Evolutionary conservation across 2,113 vertebrate genomes (phyloP).

Genomic region (Cranoglanis bouderius): DNA sequence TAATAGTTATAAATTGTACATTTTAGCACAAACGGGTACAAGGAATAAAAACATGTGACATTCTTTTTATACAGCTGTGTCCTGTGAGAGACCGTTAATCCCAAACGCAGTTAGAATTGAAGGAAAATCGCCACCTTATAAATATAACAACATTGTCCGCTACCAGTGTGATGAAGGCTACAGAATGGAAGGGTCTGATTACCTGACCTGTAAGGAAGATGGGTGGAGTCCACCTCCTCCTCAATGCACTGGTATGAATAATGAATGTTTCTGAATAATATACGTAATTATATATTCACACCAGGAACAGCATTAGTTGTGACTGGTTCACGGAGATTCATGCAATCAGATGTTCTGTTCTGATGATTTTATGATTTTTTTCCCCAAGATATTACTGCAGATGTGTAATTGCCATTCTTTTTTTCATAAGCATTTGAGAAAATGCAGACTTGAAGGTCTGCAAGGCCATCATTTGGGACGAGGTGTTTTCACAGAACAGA

Average conservation of each 20-base stretch:
- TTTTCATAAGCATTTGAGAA: too few relatives aligned
- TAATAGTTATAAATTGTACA: neutral
- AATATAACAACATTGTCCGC: neutral
- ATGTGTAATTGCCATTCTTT: neutral
- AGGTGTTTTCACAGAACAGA: too few relatives aligned
- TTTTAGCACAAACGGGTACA: neutral
- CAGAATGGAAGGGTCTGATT: neutral
- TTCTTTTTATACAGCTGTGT: slow-evolving; percentile 41
- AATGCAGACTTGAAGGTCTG: too few relatives aligned
- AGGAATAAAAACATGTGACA: neutral
- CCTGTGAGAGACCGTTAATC: neutral
- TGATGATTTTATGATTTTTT: too few relatives aligned
- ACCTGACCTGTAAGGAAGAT: neutral
- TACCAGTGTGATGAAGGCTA: slow-evolving; percentile 36
- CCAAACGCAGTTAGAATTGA: rapidly evolving
- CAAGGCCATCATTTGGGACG: too few relatives aligned
- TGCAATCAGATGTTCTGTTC: neutral
- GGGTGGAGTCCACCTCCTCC: slow-evolving; percentile 27
- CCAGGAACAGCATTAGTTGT: neutral
- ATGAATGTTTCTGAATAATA: neutral
- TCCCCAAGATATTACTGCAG: neutral
- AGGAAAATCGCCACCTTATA: slow-evolving; percentile 43
- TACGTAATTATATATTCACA: neutral
- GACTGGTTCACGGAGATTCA: neutral
- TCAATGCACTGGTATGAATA: neutral